Conservation (phyloP, 1,140 invertebrate species). For the Rhagoletis pomonella region DNA sequence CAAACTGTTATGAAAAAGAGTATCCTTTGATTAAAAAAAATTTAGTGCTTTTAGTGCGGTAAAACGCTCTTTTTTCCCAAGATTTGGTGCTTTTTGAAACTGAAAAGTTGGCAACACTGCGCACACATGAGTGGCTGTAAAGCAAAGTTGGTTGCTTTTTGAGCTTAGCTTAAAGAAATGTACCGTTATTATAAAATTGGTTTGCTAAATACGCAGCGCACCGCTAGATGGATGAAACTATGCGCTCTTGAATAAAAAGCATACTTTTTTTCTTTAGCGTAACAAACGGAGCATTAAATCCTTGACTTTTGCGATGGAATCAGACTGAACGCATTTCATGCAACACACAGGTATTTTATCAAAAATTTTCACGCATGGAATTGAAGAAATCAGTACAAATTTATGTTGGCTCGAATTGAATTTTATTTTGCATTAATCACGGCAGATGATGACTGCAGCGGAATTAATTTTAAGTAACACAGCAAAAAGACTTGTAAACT, state of each 20-base stretch:
- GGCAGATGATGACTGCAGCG: neutral
- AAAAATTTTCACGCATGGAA: neutral
- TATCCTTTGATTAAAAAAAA: too few relatives aligned
- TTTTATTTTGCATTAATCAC: neutral
- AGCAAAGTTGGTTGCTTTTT: conserved; percentile 35
- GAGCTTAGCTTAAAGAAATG: neutral
- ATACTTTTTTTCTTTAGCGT: neutral
- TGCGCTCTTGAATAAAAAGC: neutral
- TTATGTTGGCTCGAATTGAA: neutral
- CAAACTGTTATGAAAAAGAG: too few relatives aligned
- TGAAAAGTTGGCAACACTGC: too few relatives aligned
- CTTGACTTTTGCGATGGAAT: neutral
- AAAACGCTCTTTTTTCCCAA: too few relatives aligned
- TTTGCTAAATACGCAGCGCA: neutral
- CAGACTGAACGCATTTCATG: neutral
- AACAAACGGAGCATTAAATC: conserved; percentile 13
- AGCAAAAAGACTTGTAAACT: neutral
- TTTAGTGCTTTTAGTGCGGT: too few relatives aligned
- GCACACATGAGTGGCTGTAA: neutral
- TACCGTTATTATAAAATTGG: conserved; percentile 15
- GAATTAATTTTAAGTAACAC: neutral
- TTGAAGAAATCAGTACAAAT: neutral
- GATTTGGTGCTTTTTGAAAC: too few relatives aligned
- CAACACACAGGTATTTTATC: neutral
- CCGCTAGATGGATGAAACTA: neutral